Percentiles rank a stretch among this genome's conserved stretches.
Evolutionary conservation across 2,113 vertebrate genomes (phyloP).

Genomic region (Poeciliopsis occidentalis): DNA sequence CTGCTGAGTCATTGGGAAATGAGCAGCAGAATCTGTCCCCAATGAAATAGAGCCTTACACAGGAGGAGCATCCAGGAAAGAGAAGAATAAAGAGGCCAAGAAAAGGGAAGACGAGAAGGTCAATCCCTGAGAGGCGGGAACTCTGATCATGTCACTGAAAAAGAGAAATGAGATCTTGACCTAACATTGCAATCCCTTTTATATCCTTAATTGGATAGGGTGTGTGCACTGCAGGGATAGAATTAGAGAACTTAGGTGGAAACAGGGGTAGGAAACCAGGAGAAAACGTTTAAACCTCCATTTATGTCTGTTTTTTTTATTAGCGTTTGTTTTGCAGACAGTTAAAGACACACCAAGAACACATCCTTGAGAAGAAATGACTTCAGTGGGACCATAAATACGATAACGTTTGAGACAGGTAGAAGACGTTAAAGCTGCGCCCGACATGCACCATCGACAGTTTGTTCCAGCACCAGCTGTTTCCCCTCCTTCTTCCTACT

Average conservation of each 20-base stretch:
- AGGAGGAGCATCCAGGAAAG: slow-evolving; percentile 10
- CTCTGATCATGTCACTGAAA: slow-evolving; percentile 14
- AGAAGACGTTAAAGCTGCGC: slow-evolving; percentile 27
- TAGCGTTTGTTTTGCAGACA: slow-evolving; percentile 32
- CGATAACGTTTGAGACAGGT: slow-evolving; percentile 42
- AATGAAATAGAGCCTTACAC: slow-evolving; percentile 47
- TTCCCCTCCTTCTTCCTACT: slow-evolving; percentile 30
- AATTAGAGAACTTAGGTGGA: slow-evolving; percentile 53
- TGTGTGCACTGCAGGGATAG: slow-evolving; percentile 53
- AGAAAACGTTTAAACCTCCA: slow-evolving; percentile 26
- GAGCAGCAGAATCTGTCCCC: slow-evolving; percentile 35
- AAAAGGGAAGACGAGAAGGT: slow-evolving; percentile 10
- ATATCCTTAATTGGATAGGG: slow-evolving; percentile 61
- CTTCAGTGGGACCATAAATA: slow-evolving; percentile 42
- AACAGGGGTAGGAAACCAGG: neutral
- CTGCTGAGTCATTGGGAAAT: slow-evolving; percentile 60
- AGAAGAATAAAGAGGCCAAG: slow-evolving; percentile 10
- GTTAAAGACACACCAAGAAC: slow-evolving; percentile 20
- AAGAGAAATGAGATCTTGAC: slow-evolving; percentile 51
- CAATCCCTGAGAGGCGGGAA: slow-evolving; percentile 20
- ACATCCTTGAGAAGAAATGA: slow-evolving; percentile 35
- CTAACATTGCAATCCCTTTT: slow-evolving; percentile 50
- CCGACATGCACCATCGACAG: slow-evolving; percentile 41
- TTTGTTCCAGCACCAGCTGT: slow-evolving; percentile 56
- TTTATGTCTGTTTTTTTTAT: slow-evolving; percentile 20